Evolutionary conservation across 2,888 invertebrate species (phyloP).

Genomic region (Augiades crinisus): DNA sequence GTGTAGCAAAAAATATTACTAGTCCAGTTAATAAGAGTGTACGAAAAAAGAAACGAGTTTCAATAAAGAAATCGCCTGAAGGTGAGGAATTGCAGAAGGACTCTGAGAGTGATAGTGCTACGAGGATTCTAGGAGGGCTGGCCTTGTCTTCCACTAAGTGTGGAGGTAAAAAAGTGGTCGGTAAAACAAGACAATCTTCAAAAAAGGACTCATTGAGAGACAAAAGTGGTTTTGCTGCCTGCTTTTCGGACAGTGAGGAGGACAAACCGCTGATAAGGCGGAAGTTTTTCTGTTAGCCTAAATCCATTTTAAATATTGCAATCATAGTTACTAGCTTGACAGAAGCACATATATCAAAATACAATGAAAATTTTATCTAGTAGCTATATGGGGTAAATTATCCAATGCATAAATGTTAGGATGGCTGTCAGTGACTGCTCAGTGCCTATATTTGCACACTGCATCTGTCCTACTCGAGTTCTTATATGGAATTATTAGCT

Average conservation of each 20-base stretch:
- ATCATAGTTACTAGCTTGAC: slow-evolving; percentile 26
- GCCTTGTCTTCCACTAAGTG: slow-evolving; percentile 28
- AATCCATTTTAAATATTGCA: slow-evolving; percentile 13
- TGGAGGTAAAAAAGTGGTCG: slow-evolving; percentile 31
- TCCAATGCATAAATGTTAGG: background rate
- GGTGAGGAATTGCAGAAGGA: slow-evolving; percentile 28
- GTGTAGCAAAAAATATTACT: too few species aligned
- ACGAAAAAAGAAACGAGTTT: slow-evolving; percentile 39
- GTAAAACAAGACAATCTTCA: slow-evolving; percentile 43
- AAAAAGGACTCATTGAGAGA: slow-evolving; percentile 55
- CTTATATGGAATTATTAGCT: slow-evolving; percentile 6
- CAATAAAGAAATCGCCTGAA: slow-evolving; percentile 25
- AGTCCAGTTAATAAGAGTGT: slow-evolving; percentile 28
- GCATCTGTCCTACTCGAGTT: slow-evolving; percentile 8
- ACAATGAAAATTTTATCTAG: slow-evolving; percentile 28
- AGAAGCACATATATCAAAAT: slow-evolving; percentile 24
- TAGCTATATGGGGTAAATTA: slow-evolving; percentile 26
- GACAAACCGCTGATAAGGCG: slow-evolving; percentile 58
- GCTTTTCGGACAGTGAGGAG: slow-evolving; percentile 72
- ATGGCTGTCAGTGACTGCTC: background rate
- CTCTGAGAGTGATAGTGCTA: slow-evolving; percentile 26
- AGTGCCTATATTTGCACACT: slow-evolving; percentile 19
- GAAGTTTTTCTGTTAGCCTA: slow-evolving; percentile 57
- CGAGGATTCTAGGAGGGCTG: slow-evolving; percentile 1
- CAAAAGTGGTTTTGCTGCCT: slow-evolving; percentile 65